Evolutionary conservation across 2,797 vertebrate genomes (phyloP), one percentile per base, ranked within the genome.

Genomic region (Zonotrichia albicollis): DNA sequence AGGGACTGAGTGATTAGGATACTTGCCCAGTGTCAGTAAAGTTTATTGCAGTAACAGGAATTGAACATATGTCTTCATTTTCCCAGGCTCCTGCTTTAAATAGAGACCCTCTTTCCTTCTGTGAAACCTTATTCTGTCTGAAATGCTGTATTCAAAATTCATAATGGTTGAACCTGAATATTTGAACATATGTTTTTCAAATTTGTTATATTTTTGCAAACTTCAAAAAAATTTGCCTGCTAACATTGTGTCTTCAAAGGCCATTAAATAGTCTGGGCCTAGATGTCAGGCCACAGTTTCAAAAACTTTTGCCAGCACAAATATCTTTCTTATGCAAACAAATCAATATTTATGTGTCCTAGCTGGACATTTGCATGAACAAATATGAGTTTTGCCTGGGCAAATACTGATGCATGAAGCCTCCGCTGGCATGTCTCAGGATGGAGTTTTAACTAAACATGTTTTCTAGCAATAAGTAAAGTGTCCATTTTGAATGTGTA

Each of bases 361-460:
- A 73, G 71, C 61, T 95, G 89, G 71, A 94, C 53, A 96, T 97
- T 97, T 96, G 48, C 95, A 95, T 93, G 94, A 95, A 64, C 87
- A 96, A 96, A 96, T 88, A 96, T 19, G 60, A 75, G 73, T 81
- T 93, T 94, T 95, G 46, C 84, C 87, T 92, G 66, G 43, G 71
- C 76, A 94, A 96, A 95, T 76, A 95, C 21, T 84, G 72, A 20
- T 81, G 70, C 60, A 67, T 79, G 85, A 89, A 94, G 71, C 29
- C 27, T 92, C 38, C 50, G 34, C 34, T 78, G 87, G 89, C 38
- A 20, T 65, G 61, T 88, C 55, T 90, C 87, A 90, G 55, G 55
- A 27, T 0, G 50, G 58, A 86, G 20, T 36, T 78, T 71, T 88
- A 92, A 84, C 70, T 88, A 78, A 94, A 88, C 32, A 32, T 23